A percentile compares a stretch with the other conserved stretches of the same genome.
phyloP scores from a whole-genome alignment of 2,113 vertebrate species.

The Bungarus multicinctus region DNA sequence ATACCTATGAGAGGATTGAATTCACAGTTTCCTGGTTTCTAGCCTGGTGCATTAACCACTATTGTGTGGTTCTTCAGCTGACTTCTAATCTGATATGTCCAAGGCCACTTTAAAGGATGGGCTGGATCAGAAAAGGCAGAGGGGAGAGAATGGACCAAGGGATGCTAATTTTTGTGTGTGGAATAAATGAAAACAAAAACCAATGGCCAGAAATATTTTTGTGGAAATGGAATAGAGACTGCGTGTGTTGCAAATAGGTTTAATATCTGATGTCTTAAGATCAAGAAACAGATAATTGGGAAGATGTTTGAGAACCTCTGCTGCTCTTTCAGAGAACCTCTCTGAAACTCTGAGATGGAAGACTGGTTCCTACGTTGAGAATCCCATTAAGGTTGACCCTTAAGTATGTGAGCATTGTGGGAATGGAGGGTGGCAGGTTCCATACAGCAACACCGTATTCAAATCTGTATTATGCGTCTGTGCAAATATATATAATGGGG shows the following conservation, averaged over 20 bases:
- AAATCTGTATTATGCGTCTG: not conserved
- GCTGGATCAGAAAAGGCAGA: not conserved
- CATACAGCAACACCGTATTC: not conserved
- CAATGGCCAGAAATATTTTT: not conserved
- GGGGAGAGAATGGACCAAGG: not conserved
- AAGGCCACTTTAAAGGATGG: not conserved
- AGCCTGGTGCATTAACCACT: no score
- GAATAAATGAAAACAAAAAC: not conserved
- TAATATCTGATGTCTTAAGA: not conserved
- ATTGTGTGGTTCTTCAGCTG: not conserved
- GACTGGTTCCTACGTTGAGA: not conserved
- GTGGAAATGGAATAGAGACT: not conserved
- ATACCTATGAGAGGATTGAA: no score
- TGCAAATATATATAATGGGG: not conserved
- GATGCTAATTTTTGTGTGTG: not conserved
- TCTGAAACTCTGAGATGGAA: not conserved
- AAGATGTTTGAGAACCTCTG: not conserved
- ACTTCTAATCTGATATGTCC: not conserved
- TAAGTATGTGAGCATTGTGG: not conserved
- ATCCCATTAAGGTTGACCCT: not conserved
- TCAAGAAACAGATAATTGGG: not conserved
- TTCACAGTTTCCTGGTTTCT: no score
- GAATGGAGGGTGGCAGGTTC: not conserved
- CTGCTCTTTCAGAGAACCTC: not conserved
- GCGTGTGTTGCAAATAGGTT: not conserved